phyloP scores from a whole-genome alignment of 2,888 invertebrate genomes.

The Leptarthrus brevirostris region DNA sequence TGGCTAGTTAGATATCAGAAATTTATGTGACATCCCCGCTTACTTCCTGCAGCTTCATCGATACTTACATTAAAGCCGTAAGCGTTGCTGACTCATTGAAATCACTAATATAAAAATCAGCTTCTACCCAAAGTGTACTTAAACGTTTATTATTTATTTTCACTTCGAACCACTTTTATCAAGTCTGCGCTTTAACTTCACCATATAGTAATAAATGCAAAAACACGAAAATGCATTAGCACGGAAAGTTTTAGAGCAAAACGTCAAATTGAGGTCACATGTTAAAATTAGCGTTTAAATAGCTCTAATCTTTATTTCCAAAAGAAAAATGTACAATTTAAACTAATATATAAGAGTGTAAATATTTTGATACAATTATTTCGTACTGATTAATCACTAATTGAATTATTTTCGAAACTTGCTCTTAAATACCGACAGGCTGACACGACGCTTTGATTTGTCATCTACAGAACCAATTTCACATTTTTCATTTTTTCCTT shows the following conservation, averaged over 20 bases:
- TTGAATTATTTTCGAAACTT: conserved; percentile 31
- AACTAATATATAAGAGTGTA: background rate
- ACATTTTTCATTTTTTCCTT: conserved; percentile 3
- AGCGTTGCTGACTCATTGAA: conserved; percentile 31
- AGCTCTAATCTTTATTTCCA: background rate
- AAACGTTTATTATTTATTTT: background rate
- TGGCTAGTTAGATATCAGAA: background rate
- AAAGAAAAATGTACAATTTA: background rate
- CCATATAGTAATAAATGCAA: conserved; percentile 32
- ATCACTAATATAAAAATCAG: conserved; percentile 1
- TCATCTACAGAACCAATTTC: conserved; percentile 4
- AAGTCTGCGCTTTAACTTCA: conserved; percentile 22
- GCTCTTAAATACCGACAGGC: conserved; percentile 49
- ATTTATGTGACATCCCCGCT: background rate
- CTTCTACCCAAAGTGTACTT: background rate
- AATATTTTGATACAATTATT: conserved; percentile 6
- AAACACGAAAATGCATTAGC: conserved; percentile 49
- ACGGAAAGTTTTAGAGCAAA: conserved; percentile 56
- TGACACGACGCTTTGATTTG: conserved; percentile 53
- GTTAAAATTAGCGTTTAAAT: conserved; percentile 55
- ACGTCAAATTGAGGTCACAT: conserved; percentile 69
- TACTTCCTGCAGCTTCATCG: conserved; percentile 19
- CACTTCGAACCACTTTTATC: conserved; percentile 11
- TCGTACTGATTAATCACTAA: background rate
- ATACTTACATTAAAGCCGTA: conserved; percentile 2